Base-by-base conservation (phyloP, 2,888 invertebrate species). In the Periphyllus acericola region DNA sequence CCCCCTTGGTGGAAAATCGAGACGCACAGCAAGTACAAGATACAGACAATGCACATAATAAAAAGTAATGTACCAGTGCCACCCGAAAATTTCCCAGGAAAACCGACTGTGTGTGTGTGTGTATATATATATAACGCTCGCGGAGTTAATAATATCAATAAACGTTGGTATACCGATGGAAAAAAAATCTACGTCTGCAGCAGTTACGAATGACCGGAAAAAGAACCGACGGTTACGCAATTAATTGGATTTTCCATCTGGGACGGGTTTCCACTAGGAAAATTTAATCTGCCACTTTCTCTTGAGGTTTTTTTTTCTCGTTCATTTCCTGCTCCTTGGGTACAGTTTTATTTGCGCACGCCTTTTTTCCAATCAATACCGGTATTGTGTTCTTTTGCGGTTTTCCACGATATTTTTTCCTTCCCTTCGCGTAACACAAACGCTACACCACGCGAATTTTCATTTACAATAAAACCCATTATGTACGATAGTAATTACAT, bases 171-270 rank as follows among this genome's bases (percentile, higher is more conserved):
- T n/a, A 46, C 46, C 14, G 46, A 46, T 46, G 8, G 46, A 60
- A 55, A 79, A 79, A 79, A 79, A 79, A 29, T 32, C 74, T 36
- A 36, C 21, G 34, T 21, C 8, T 25, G 8, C 5, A 34, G 21
- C 71, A 79, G 87, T 81, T 87, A 81, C 80, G 75, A 87, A 80
- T 46, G 87, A 81, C 87, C 87, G 72, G 87, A 81, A 81, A 87
- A 80, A 87, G 55, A 87, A 87, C 75, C 17, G 66, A 68, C 34
- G n/a, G 87, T 87, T 87, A 87, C 74, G 87, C 74, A 87, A 87
- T 87, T 81, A 87, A 87, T 87, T 81, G 87, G 81, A 87, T 87
- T 87, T 87, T 87, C 75, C 87, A 87, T 66, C 81, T 72, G 72
- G 74, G 81, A 87, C 81, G 87, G 74, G 74, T 81, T 87, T 87